These are phyloP conservation scores for Corythaeola cristata DNA, from an alignment of 2,113 vertebrate genomes.

Conservation along the genomic window DNA sequence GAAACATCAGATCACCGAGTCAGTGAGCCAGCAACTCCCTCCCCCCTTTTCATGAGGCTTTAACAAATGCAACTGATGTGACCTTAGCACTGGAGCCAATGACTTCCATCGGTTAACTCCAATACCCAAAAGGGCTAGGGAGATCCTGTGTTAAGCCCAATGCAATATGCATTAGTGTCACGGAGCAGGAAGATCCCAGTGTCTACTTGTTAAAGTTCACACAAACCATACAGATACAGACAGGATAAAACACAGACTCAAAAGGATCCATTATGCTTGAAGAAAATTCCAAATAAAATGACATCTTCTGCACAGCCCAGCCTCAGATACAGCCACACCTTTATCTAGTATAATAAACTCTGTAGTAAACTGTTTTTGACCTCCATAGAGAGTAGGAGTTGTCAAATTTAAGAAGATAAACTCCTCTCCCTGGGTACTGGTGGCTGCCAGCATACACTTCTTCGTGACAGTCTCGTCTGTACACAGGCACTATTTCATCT, in stretches of 20 bases:
- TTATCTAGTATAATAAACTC: conserved; percentile 99
- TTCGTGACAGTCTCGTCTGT: conserved; percentile 98
- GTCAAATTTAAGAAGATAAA: conserved; percentile 99
- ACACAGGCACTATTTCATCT: conserved; percentile 99
- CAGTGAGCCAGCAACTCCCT: conserved; percentile 26
- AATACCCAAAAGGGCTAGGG: conserved; percentile 32
- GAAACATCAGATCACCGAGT: conserved; percentile 40
- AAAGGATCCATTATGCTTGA: conserved; percentile 70
- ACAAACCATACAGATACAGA: conserved; percentile 68
- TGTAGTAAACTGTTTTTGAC: conserved; percentile 99
- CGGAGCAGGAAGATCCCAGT: conserved; percentile 67
- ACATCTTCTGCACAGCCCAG: conserved; percentile 73
- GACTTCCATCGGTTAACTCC: conserved; percentile 43
- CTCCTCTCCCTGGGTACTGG: conserved; percentile 96
- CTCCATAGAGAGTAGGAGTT: conserved; percentile 99
- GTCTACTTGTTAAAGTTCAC: conserved; percentile 69
- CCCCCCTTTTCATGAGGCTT: conserved; percentile 47
- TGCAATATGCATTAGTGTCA: conserved; percentile 65
- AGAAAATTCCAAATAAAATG: conserved; percentile 70
- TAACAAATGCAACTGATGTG: conserved; percentile 37
- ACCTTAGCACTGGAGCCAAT: conserved; percentile 49
- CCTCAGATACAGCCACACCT: conserved; percentile 72
- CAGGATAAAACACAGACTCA: conserved; percentile 68
- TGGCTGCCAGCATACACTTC: conserved; percentile 99
- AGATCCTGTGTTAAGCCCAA: conserved; percentile 63